phyloP scores from a whole-genome alignment of 2,888 invertebrate species.

The Bibio marci region DNA sequence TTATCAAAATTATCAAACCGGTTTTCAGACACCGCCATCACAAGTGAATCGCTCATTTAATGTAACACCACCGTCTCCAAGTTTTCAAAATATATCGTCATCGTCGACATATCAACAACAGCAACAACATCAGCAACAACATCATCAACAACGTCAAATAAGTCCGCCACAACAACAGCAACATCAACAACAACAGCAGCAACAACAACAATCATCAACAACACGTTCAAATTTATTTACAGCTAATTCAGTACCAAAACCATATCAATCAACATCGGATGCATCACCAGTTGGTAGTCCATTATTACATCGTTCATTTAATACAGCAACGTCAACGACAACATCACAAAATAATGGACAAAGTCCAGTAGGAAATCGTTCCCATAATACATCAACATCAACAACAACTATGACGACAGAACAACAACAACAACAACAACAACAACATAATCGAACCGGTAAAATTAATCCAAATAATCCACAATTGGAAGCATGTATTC shows the following conservation, averaged over 20 bases:
- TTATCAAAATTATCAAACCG: slow-evolving; percentile 18
- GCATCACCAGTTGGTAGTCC: slow-evolving; percentile 7
- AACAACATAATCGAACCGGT: slow-evolving; percentile 7
- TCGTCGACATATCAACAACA: slow-evolving; percentile 8
- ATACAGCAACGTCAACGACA: slow-evolving; percentile 7
- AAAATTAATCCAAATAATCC: slow-evolving; percentile 9
- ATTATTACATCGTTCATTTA: slow-evolving; percentile 12
- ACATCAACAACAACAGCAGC: slow-evolving; percentile 17
- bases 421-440: slow-evolving; percentile 7
- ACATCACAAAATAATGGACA: slow-evolving; percentile 11
- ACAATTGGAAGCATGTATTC: slow-evolving; percentile 25
- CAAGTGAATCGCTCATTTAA: slow-evolving; percentile 10
- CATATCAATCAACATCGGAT: slow-evolving; percentile 17
- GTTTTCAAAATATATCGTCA: slow-evolving; percentile 13
- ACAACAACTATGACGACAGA: slow-evolving; percentile 9
- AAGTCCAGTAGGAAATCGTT: slow-evolving; percentile 9
- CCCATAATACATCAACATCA: slow-evolving; percentile 7
- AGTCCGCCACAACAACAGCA: slow-evolving; percentile 6
- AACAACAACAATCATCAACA: slow-evolving; percentile 23
- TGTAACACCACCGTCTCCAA: slow-evolving; percentile 24
- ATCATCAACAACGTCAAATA: slow-evolving; percentile 15
- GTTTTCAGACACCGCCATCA: slow-evolving; percentile 5
- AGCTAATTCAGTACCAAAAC: slow-evolving; percentile 28
- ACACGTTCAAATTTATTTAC: slow-evolving; percentile 16
- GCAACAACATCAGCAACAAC: slow-evolving; percentile 7